Conservation (phyloP, 2,113 vertebrate species). For the Australoheros scitulus region DNA sequence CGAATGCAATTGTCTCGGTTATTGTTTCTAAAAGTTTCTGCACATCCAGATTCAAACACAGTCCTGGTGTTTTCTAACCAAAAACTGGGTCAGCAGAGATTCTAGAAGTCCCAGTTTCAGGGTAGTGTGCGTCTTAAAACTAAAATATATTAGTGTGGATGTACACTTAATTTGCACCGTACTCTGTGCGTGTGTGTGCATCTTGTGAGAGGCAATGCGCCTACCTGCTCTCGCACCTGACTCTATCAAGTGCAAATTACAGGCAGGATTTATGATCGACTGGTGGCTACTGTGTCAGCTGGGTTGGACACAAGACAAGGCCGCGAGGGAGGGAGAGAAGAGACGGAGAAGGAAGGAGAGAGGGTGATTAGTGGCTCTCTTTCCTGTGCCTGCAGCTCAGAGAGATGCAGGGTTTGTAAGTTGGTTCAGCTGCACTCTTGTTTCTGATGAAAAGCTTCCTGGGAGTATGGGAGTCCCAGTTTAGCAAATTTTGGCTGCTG, state of each 20-base stretch:
- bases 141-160: background rate
- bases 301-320: slow-evolving; percentile 47
- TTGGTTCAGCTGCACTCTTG: slow-evolving; percentile 34
- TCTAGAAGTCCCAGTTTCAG: background rate
- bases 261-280: slow-evolving; percentile 47
- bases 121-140: background rate
- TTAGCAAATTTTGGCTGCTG: background rate
- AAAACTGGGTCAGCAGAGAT: background rate
- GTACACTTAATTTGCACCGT: background rate
- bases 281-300: slow-evolving; percentile 44
- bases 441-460: slow-evolving; percentile 34
- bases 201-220: background rate
- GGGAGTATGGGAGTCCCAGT: background rate
- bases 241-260: slow-evolving; percentile 48
- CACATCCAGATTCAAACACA: background rate
- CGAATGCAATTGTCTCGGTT: background rate
- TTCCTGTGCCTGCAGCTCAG: slow-evolving; percentile 42
- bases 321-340: background rate
- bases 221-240: slow-evolving; percentile 3
- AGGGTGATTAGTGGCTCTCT: slow-evolving; percentile 48
- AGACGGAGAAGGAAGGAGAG: slow-evolving; percentile 28
- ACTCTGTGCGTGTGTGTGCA: background rate
- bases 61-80: background rate
- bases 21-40: background rate
- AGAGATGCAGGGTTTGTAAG: slow-evolving; percentile 26